Evolutionary conservation across 2,797 vertebrate genomes (phyloP).

Genomic region (Enteromius radiatus): DNA sequence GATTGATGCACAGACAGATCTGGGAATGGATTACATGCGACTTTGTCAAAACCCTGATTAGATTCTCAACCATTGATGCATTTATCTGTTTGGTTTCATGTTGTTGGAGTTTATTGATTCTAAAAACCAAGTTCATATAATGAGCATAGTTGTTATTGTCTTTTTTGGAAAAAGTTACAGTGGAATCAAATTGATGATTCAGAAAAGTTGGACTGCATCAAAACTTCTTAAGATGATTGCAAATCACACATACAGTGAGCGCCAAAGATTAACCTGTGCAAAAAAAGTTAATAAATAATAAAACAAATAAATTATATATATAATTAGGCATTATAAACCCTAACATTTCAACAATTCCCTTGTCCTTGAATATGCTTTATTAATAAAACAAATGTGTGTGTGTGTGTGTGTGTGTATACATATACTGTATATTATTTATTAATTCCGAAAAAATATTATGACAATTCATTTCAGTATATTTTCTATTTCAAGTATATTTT

Average conservation of each 20-base stretch:
- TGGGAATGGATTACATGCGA: conserved; percentile 55
- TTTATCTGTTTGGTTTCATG: conserved; percentile 51
- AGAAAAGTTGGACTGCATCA: not conserved
- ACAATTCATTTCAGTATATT: not conserved
- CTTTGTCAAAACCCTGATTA: conserved; percentile 54
- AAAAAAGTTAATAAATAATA: too few relatives aligned
- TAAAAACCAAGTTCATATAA: conserved; percentile 6
- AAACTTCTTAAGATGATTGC: not conserved
- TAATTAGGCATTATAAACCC: too few relatives aligned
- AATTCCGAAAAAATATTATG: not conserved
- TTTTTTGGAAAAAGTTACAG: conserved; percentile 3
- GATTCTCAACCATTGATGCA: conserved; percentile 51
- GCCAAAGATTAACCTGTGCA: not conserved
- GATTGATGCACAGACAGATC: conserved; percentile 55
- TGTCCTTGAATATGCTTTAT: too few relatives aligned
- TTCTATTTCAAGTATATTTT: not conserved
- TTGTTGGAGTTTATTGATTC: conserved; percentile 1
- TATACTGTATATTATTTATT: not conserved
- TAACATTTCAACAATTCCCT: too few relatives aligned
- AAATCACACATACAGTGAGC: not conserved
- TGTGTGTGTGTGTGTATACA: too few relatives aligned
- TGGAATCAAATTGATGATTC: not conserved
- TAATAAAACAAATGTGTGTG: too few relatives aligned
- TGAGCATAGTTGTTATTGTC: conserved; percentile 2
- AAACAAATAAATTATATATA: not conserved